Percentiles rank a stretch among this genome's conserved stretches.
phyloP scores from a whole-genome alignment of 2,113 vertebrate genomes.

The Takifugu bimaculatus region DNA sequence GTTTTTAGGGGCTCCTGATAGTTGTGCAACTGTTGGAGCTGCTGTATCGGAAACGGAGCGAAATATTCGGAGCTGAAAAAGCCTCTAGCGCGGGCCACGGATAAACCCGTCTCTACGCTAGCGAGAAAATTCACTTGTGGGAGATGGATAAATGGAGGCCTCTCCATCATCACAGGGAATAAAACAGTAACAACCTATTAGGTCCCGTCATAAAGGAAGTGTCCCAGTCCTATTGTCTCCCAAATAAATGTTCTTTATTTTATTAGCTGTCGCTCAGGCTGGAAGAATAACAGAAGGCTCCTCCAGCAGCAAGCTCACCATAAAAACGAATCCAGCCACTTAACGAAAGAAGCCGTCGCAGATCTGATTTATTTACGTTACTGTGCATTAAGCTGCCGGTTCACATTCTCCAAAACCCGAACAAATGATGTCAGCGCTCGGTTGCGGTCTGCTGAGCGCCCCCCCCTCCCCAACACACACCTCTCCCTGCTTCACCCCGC shows the following conservation, averaged over 20 bases:
- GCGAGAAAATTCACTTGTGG: constrained; percentile 18
- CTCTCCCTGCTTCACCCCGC: constrained; percentile 29
- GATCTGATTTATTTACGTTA: constrained; percentile 68
- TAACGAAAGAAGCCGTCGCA: constrained; percentile 50
- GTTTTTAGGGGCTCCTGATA: constrained; percentile 37
- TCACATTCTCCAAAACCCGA: constrained; percentile 61
- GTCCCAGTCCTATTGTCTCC: constrained; percentile 33
- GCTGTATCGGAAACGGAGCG: neutral
- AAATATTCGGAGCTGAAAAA: neutral
- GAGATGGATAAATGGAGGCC: constrained; percentile 14
- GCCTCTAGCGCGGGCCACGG: neutral
- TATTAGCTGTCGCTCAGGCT: constrained; percentile 46
- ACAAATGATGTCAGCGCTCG: constrained; percentile 67
- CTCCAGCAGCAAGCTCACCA: constrained; percentile 34
- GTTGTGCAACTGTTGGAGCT: constrained; percentile 3
- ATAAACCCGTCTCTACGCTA: constrained; percentile 17
- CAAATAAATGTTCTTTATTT: constrained; percentile 44
- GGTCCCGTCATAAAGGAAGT: constrained; percentile 41
- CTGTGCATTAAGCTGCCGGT: constrained; percentile 62
- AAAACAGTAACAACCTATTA: constrained; percentile 58
- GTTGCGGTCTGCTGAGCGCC: constrained; percentile 49
- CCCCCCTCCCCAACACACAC: constrained; percentile 4
- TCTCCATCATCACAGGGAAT: constrained; percentile 45
- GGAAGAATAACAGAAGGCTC: constrained; percentile 44
- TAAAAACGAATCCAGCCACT: constrained; percentile 66